Evolutionary conservation across 2,888 invertebrate genomes (phyloP), one percentile per base, ranked within the genome.

Genomic region (Callimorpha dominula): DNA sequence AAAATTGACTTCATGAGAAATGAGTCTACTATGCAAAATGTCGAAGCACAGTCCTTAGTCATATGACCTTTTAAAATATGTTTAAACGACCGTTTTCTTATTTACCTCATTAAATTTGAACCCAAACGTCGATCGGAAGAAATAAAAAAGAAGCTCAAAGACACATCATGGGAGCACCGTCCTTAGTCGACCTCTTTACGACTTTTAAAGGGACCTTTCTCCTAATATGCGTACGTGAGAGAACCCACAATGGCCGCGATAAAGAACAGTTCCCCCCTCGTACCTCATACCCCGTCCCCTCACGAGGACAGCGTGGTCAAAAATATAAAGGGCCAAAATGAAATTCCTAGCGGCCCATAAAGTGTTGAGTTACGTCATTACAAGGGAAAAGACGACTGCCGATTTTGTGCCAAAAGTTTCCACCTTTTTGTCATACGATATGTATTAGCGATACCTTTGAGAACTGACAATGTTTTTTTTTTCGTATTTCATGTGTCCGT

Each of bases 321-420:
- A 93, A 93, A 92, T 92, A 91, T 91, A 93, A 92, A 92, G 90
- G 91, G 85, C 87, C 80, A 87, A 94, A 94, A 94, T 94, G 91
- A 94, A 94, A 95, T 94, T 94, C 94, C 91, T 85, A 81, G 83
- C 87, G 85, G 87, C 88, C 90, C 91, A 91, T 94, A 94, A 93
- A 93, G 91, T 95, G 93, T 95, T 90, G 92, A 90, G 91, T 95
- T 94, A 94, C 95, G 91, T 94, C 93, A 94, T 95, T 94, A 94
- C 70, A 76, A 71, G 85, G 80, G 83, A 86, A 85, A 86, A 86
- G 88, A 80, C 77, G 82, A 80, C 78, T 72, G 79, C 81, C 83
- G 87, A 87, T 88, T 88, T 84, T 79, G 57, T 71, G 63, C 54
- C 60, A 80, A 80, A 77, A 77, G 68, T 78, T 76, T 77, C 67